Percentiles rank a stretch among this genome's conserved stretches.
Conservation (phyloP, 2,113 vertebrate species). For the Myiozetetes cayanensis region DNA sequence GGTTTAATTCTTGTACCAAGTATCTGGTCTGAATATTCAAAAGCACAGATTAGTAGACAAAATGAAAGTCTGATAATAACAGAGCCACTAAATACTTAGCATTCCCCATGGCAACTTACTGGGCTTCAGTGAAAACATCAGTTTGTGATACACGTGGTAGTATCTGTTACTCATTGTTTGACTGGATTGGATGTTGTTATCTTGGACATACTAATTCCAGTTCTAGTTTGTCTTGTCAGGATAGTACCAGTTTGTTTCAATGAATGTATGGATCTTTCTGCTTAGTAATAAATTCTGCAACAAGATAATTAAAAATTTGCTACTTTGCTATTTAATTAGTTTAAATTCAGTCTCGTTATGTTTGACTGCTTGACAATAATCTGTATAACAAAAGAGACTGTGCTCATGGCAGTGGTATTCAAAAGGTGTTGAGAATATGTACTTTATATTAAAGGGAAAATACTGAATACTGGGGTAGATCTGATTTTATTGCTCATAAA, state of each 20-base stretch:
- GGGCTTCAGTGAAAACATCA: not conserved
- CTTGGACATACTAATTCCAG: not conserved
- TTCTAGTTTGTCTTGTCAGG: not conserved
- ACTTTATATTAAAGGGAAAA: not conserved
- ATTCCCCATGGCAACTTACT: not conserved
- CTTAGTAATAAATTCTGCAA: not conserved
- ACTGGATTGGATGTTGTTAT: not conserved
- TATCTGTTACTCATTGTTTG: not conserved
- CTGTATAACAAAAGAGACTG: not conserved
- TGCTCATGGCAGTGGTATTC: not conserved
- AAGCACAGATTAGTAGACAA: not conserved
- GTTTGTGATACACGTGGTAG: not conserved
- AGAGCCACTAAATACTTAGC: not conserved
- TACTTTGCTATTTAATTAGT: not conserved
- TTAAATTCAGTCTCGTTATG: not conserved
- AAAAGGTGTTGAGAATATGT: not conserved
- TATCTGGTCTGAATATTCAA: not conserved
- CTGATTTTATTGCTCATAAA: not conserved
- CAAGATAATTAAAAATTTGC: constrained; percentile 7
- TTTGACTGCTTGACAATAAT: not conserved
- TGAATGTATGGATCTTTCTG: not conserved
- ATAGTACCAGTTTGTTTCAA: not conserved
- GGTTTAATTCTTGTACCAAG: not conserved
- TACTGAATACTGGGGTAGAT: not conserved
- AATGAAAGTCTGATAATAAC: not conserved